Evolutionary conservation across 2,797 vertebrate genomes (phyloP).

Genomic region (Falco cherrug): DNA sequence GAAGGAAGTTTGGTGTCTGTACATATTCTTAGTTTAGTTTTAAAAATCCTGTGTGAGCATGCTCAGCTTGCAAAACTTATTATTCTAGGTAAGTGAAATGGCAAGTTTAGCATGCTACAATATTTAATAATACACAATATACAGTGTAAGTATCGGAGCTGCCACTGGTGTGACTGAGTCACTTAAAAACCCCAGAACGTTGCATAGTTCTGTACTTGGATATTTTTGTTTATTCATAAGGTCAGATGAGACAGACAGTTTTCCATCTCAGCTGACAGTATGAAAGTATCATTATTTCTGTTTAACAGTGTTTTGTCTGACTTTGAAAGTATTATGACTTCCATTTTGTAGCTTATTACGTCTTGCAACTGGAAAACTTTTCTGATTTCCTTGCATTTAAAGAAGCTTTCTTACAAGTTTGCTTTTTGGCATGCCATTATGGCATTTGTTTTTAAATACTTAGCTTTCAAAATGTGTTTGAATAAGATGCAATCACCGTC

Average conservation of each 20-base stretch:
- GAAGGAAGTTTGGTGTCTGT: slow-evolving; percentile 87
- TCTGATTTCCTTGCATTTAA: neutral
- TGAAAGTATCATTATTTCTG: neutral
- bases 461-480: neutral
- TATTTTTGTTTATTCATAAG: neutral
- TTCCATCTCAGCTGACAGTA: neutral
- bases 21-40: slow-evolving; percentile 76
- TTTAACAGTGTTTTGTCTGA: neutral
- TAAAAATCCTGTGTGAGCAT: slow-evolving; percentile 75
- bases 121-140: neutral
- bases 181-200: neutral
- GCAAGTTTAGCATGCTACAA: neutral
- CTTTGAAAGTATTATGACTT: neutral
- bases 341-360: neutral
- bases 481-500: neutral
- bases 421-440: neutral
- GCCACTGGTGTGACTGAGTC: neutral
- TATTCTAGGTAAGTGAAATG: slow-evolving; percentile 81
- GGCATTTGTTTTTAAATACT: neutral
- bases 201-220: neutral
- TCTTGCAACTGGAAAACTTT: neutral
- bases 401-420: neutral
- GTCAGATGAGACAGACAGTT: neutral
- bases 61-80: slow-evolving; percentile 82
- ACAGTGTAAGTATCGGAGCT: neutral